Evolutionary conservation across 2,113 vertebrate species (phyloP), one percentile per base, ranked within the genome.

Genomic region (Origma solitaria): DNA sequence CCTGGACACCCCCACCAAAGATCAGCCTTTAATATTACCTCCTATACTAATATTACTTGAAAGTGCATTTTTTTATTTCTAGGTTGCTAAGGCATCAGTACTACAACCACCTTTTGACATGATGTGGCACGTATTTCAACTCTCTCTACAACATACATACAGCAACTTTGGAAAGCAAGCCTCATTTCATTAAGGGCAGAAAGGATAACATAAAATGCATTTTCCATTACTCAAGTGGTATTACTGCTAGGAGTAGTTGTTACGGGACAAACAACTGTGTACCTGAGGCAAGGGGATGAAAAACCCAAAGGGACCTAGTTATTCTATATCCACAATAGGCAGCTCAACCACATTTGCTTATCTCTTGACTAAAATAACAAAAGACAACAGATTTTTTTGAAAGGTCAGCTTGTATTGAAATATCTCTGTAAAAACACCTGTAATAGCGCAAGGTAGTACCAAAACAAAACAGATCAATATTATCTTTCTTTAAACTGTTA

Each of bases 401-500:
- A 93, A 97, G 71, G 68, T 96, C 81, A 95, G 93, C 61, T 96
- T 98, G 94, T 97, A 97, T 96, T 97, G 95, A 97, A 98, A 81
- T 97, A 92, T 57, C 90, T 96, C 95, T 95, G 82, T 93, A 96
- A 96, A 97, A 97, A 96, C 86, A 97, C 97, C 97, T 97, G 94
- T 97, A 98, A 98, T 97, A 97, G 97, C 95, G 97, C 98, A 98
- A 83, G 96, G 97, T 89, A 97, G 93, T 94, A 98, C 80, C 92
- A 95, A 97, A 96, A 98, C 97, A 98, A 98, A 98, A 90, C 96
- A 98, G 96, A 97, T 97, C 97, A 97, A 96, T 97, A 97, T 92
- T 91, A 95, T 86, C 86, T 96, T 97, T 98, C 98, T 98, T 98
- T 98, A 98, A 98, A 98, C 95, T 98, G 98, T 98, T 99, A 98